Evolutionary conservation across 2,113 vertebrate species (phyloP), one percentile per base, ranked within the genome.

Genomic region (Panurus biarmicus): DNA sequence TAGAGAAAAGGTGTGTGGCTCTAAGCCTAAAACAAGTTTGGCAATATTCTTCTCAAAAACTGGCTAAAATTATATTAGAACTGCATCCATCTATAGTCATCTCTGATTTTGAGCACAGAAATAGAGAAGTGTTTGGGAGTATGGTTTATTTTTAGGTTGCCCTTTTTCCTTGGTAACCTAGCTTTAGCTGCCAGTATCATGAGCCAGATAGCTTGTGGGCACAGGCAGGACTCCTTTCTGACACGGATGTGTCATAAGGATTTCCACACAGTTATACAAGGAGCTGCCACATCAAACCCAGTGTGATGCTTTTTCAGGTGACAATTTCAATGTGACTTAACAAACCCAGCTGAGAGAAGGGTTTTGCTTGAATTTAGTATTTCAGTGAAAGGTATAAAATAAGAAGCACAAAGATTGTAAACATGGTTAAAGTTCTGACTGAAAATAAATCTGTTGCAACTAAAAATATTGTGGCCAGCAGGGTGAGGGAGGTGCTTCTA

Each of bases 171-270:
- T 40, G 66, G 19, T 36, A 86, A 53, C 40, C 36, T 25, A 42
- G 35, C 44, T 77, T 77, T 35, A 70, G n/a, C 6, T 73, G 33
- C 65, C 16, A 54, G 16, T 50, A 17, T 33, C 12, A 2, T 42
- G 50, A 76, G 28, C 29, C 45, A 57, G 31, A 15, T 61, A 70
- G 56, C 51, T 67, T 66, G 70, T 72, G 74, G 57, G 36, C 35
- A 24, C 77, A 54, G 38, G 21, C 73, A 74, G 70, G 42, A 28
- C 25, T 14, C 14, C 19, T 85, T 81, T 57, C 48, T 70, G 35
- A 48, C 1, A 2, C 0, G 6, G 14, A 44, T 69, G 14, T 51
- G 5, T 60, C 11, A 12, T 40, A 38, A 45, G n/a, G 31, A 25
- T 65, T 87, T 89, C 35, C 29, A 47, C 22, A 8, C 12, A 22